phyloP scores from a whole-genome alignment of 2,113 vertebrate species.

The Myotis davidii region DNA sequence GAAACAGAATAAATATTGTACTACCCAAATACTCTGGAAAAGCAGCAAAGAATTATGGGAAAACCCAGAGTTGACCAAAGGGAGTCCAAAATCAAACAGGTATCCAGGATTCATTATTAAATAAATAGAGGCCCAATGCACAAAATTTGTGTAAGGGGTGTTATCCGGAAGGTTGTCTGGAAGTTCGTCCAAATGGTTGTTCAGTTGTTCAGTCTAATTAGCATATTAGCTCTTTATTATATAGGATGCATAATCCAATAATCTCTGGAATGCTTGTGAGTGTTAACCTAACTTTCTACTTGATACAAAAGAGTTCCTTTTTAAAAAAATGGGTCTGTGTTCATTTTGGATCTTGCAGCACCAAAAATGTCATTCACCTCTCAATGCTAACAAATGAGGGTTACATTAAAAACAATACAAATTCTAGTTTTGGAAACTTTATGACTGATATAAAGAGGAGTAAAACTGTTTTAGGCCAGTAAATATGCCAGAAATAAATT shows the following conservation, averaged over 20 bases:
- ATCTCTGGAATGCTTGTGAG: neutral
- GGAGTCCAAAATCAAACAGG: neutral
- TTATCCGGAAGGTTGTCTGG: too few relatives aligned
- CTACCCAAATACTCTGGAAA: neutral
- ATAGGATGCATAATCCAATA: neutral
- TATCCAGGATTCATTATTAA: neutral
- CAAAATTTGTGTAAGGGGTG: too few relatives aligned
- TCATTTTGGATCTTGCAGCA: neutral
- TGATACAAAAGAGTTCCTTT: neutral
- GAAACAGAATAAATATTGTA: neutral
- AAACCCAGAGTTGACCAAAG: neutral
- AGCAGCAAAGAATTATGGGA: neutral
- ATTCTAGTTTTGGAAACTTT: neutral
- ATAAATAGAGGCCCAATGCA: neutral
- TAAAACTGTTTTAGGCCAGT: neutral
- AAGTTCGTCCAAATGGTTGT: too few relatives aligned
- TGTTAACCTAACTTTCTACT: neutral
- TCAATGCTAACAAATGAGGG: neutral
- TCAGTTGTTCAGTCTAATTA: too few relatives aligned
- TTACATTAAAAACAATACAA: neutral
- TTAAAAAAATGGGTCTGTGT: neutral
- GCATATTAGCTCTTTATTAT: too few relatives aligned
- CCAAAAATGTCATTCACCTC: neutral
- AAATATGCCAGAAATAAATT: neutral
- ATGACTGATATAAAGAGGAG: neutral